Conservation (phyloP, 2,797 vertebrate species). For the Labeo calbasu region DNA sequence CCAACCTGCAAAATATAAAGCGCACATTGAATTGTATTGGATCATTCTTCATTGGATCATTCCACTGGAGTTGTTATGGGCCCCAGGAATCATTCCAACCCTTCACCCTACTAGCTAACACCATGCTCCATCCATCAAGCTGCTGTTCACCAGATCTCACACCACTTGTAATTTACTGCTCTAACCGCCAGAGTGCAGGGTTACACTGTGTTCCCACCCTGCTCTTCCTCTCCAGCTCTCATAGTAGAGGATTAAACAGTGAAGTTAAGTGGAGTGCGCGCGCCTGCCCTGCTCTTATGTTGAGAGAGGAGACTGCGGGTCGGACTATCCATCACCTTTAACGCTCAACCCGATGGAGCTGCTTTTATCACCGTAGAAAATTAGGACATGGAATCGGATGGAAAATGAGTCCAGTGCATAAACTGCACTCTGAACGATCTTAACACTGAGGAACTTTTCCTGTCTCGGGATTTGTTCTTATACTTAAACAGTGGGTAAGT, state of each 20-base stretch:
- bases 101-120: neutral
- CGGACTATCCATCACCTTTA: conserved; percentile 65
- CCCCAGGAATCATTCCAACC: neutral
- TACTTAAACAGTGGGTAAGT: conserved; percentile 45
- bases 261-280: conserved; percentile 73
- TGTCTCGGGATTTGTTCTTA: conserved; percentile 30
- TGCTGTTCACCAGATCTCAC: neutral
- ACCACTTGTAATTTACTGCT: neutral
- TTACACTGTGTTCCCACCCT: neutral
- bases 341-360: conserved; percentile 45
- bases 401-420: conserved; percentile 50
- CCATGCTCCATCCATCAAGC: neutral
- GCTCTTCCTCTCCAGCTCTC: neutral
- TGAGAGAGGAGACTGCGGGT: conserved; percentile 66
- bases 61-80: neutral
- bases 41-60: neutral
- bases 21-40: neutral
- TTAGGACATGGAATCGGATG: conserved; percentile 13
- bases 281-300: conserved; percentile 67
- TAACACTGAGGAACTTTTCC: conserved; percentile 46
- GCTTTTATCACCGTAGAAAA: neutral
- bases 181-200: conserved; percentile 51
- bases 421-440: conserved; percentile 8
- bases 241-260: conserved; percentile 75
- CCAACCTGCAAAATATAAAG: neutral